Evolutionary conservation across 2,113 vertebrate genomes (phyloP), one percentile per base, ranked within the genome.

Genomic region (Cinclus cinclus): DNA sequence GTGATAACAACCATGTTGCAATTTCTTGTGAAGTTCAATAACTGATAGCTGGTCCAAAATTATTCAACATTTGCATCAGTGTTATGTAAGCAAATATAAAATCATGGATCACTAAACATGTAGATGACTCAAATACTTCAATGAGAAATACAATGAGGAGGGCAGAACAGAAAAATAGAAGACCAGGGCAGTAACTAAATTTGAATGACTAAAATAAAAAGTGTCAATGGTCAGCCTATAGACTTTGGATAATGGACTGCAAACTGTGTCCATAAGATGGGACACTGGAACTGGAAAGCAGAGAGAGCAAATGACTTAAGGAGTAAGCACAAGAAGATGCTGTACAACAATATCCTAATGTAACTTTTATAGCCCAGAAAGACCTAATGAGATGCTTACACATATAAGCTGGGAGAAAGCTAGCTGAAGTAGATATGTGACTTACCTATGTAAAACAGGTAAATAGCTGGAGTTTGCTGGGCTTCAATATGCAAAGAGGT

Each of bases 231-330:
- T 9, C 64, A 92, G 41, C 21, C 23, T 35, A 35, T 12, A 44
- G 3, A 13, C n/a, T 50, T 52, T 19, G n/a, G 30, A 55, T 31
- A 81, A 75, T 2, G 9, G 39, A 80, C 11, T 0, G 0, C 8
- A 41, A 69, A 37, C 15, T 46, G 24, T 24, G 13, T 8, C 39
- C 12, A 8, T 28, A 30, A 80, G 56, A 74, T 5, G 31, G 17
- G 37, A 73, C 52, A n/a, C 4, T 14, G 47, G 52, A 58, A 39
- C 44, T 50, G 42, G 33, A 59, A 87, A 70, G 64, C 27, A 74
- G 27, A 77, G 41, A 28, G 7, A 56, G 37, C 58, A 73, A 75
- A 52, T 37, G 2, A 44, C 44, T 59, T 44, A 8, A 56, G n/a
- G 4, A 83, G 11, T 11, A 64, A 80, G 55, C 18, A 64, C 4